Evolutionary conservation across 2,797 vertebrate species (phyloP).

Genomic region (Coracias cyanogaster): DNA sequence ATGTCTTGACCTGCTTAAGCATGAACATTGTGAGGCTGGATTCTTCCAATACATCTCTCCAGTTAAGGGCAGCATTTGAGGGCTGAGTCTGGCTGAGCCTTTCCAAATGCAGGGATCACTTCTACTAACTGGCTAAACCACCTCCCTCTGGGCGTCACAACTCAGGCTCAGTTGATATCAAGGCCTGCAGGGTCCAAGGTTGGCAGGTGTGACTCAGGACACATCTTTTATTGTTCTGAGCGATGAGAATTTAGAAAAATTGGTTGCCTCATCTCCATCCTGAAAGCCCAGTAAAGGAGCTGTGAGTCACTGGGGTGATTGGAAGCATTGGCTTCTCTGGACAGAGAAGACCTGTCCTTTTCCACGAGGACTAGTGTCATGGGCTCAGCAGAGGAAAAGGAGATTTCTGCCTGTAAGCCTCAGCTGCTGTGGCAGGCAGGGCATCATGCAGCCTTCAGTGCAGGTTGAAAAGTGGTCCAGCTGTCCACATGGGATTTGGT

Average conservation of each 20-base stretch:
- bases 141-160: background rate
- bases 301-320: background rate
- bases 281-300: background rate
- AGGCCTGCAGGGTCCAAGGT: background rate
- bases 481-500: fast-evolving
- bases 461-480: background rate
- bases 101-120: background rate
- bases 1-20: background rate
- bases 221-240: background rate
- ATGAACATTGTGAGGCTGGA: background rate
- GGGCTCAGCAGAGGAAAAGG: fast-evolving
- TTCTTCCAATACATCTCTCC: fast-evolving
- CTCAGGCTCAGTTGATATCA: background rate
- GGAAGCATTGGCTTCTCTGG: background rate
- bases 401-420: background rate
- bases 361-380: fast-evolving
- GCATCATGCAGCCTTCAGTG: background rate
- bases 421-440: background rate
- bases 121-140: background rate
- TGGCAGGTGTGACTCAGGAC: background rate
- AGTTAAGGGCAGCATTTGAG: background rate
- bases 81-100: background rate
- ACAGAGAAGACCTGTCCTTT: background rate
- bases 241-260: background rate
- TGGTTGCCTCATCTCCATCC: background rate